Evolutionary conservation across 2,888 invertebrate species (phyloP), one percentile per base, ranked within the genome.

Genomic region (Apodemia zela): DNA sequence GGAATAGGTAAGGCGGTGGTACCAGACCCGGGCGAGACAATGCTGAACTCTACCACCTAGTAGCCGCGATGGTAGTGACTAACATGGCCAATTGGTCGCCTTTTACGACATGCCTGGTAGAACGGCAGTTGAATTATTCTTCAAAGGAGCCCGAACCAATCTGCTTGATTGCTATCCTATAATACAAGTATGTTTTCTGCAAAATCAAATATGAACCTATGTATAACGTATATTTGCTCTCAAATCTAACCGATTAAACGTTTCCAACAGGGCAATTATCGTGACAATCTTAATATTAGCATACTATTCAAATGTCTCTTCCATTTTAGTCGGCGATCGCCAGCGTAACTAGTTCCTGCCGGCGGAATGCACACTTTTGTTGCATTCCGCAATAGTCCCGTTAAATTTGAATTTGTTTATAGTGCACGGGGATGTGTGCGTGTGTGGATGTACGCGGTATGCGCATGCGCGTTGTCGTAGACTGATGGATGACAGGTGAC

Each of bases 401-500:
- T 89, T 89, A 88, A 82, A 84, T 87, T 87, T 89, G 85, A 87
- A 89, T 89, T 81, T 77, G 81, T 76, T 77, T 75, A 78, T 65
- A 66, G 71, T 68, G 68, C 66, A 64, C 60, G 47, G 49, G 66
- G 61, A 65, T 64, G 71, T 33, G 68, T 69, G 68, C 60, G 71
- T 58, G 68, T 61, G 66, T 25, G 51, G 59, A 71, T 67, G 69
- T 72, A 74, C 72, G 70, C 73, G 80, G 81, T 75, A 78, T 84
- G 82, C 84, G 83, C 85, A 82, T 82, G 87, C 88, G 87, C 85
- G 85, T 82, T 77, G 84, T 82, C 83, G 78, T 85, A 79, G 92
- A 91, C 89, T 90, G 92, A 92, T 89, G 92, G 88, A 84, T 90
- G 92, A 91, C 92, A 89, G 88, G 77, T 90, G 92, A 92, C 89